Percentiles rank a stretch among this genome's conserved stretches.
Evolutionary conservation across 2,113 vertebrate genomes (phyloP).

Genomic region (Chaetodon auriga): DNA sequence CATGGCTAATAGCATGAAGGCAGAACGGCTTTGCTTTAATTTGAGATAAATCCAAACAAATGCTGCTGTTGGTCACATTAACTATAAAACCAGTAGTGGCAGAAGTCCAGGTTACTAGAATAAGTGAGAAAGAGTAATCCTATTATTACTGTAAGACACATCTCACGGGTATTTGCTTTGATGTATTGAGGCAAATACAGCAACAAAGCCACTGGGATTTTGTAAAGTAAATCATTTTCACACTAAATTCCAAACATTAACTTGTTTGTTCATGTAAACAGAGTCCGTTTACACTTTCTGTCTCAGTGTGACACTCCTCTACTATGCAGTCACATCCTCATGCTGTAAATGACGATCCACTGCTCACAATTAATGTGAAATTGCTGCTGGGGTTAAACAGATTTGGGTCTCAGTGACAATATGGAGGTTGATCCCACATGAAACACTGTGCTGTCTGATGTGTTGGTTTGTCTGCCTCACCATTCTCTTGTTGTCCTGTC

Average conservation of each 20-base stretch:
- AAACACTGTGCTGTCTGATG: not conserved
- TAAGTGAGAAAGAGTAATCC: not conserved
- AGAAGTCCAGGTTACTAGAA: too few species aligned
- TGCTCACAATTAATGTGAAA: not conserved
- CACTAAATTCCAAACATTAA: not conserved
- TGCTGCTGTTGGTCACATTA: not conserved
- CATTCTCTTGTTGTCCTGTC: slow-evolving; percentile 97
- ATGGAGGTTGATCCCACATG: not conserved
- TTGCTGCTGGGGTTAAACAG: not conserved
- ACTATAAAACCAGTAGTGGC: not conserved
- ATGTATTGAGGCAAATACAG: not conserved
- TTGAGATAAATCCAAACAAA: not conserved
- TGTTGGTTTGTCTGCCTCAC: slow-evolving; percentile 75
- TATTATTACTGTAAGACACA: not conserved
- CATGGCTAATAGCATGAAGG: not conserved
- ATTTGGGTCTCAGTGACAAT: not conserved
- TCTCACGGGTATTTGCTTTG: not conserved
- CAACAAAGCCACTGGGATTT: not conserved
- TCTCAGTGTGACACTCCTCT: not conserved
- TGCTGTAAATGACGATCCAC: not conserved
- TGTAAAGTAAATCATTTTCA: not conserved
- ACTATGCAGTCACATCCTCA: not conserved
- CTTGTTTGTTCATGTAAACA: not conserved
- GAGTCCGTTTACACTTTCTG: not conserved
- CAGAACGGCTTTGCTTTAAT: not conserved